Evolutionary conservation across 2,797 vertebrate species (phyloP), one percentile per base, ranked within the genome.

Genomic region (Pseudomugil tenellus): DNA sequence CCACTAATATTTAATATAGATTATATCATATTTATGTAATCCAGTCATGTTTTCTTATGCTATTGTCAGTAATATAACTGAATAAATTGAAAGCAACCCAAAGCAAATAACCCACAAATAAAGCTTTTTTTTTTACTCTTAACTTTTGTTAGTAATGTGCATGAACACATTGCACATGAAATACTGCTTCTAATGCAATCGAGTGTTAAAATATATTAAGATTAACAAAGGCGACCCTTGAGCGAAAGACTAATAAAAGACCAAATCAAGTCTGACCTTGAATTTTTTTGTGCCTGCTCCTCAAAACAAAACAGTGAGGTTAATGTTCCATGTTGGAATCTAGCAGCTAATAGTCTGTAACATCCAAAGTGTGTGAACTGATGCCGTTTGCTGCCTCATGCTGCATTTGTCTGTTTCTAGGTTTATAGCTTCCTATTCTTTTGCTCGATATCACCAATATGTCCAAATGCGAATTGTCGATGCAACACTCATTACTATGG

Each of bases 51-150:
- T 8, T 16, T 63, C 25, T 53, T 21, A 34, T 1, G 0, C 21
- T 9, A 12, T 7, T 17, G 31, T 32, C 14, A 39, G 0, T 14
- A 34, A 28, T 39, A 32, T 53, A 29, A 12, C 6, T 41, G 39
- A 6, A 41, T 6, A 41, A n/a, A 19, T 17, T 41, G 39, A 17
- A 41, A 19, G 4, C 6, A 19, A 37, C 43, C 43, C 19, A 46
- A 41, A 63, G 49, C 21, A 61, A 59, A 54, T 43, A 8, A 74
- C 26, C n/a, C 16, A 16, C 32, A 29, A 48, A 68, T 14, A 37
- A 53, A 2, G 23, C 8, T 19, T 16, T 16, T 23, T 51, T 9
- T 37, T 1, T 21, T 17, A 23, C 29, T 43, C 31, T 17, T 37
- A n/a, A 21, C 61, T 21, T 54, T 54, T 23, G 34, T 49, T 26